These are phyloP conservation scores for Struthidea cinerea DNA, from an alignment of 2,113 vertebrate genomes.

Conservation along the genomic window DNA sequence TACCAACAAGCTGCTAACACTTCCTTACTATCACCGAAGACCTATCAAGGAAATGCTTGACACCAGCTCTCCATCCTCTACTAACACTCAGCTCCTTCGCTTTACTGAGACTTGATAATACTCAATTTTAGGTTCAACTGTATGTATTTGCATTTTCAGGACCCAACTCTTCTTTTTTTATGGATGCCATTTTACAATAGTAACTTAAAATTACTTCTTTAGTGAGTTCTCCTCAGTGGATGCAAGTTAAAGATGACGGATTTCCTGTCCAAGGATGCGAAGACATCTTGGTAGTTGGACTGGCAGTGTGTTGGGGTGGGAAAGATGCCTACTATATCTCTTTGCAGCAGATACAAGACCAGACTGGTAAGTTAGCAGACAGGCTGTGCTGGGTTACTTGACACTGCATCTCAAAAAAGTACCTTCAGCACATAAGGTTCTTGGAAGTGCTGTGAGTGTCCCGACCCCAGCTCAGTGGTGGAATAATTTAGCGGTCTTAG, in stretches of 20 bases:
- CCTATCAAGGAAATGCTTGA: background rate
- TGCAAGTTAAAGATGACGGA: conserved; percentile 65
- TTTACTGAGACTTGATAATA: background rate
- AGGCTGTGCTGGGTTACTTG: background rate
- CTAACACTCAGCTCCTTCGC: background rate
- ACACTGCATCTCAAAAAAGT: background rate
- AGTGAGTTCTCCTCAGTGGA: conserved; percentile 48
- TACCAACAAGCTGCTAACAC: background rate
- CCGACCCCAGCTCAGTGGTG: background rate
- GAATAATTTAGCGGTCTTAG: background rate
- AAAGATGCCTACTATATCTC: conserved; percentile 94
- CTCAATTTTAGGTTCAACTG: background rate
- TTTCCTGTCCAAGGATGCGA: conserved; percentile 79
- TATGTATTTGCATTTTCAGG: background rate
- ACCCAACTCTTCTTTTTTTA: background rate
- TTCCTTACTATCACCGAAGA: background rate
- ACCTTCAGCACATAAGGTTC: background rate
- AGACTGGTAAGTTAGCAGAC: conserved; percentile 73
- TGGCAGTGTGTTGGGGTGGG: conserved; percentile 93
- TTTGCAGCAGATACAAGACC: conserved; percentile 79
- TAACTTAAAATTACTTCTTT: conserved; percentile 8
- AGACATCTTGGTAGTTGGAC: conserved; percentile 80
- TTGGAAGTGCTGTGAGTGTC: background rate
- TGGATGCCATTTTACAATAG: background rate
- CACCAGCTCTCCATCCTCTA: background rate